Percentiles rank a stretch among this genome's conserved stretches.
Conservation (phyloP, 2,113 vertebrate species). For the Oenanthe melanoleuca region DNA sequence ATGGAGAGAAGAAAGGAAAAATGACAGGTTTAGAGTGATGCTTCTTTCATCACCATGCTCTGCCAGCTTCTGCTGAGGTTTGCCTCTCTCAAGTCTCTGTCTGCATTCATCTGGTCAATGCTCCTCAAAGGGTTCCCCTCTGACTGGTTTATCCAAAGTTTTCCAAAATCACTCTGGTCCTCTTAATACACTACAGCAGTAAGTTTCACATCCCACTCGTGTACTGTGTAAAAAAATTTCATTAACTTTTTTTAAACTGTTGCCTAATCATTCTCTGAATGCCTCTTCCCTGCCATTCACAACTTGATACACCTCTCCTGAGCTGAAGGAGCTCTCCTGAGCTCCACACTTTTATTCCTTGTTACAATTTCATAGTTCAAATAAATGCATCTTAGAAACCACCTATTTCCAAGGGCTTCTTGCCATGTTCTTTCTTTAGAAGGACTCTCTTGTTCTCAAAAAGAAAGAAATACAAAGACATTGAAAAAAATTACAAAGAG, state of each 20-base stretch:
- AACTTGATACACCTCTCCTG: neutral
- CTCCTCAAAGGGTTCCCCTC: neutral
- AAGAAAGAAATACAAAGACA: neutral
- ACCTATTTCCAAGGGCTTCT: neutral
- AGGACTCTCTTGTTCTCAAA: neutral
- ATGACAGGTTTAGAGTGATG: neutral
- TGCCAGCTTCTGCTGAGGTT: neutral
- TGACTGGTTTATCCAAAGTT: neutral
- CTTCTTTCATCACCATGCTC: neutral
- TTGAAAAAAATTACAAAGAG: neutral
- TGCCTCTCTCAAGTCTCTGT: neutral
- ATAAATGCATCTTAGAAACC: neutral
- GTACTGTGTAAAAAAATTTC: neutral
- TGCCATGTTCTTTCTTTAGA: neutral
- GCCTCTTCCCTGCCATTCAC: neutral
- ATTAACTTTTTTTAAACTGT: neutral
- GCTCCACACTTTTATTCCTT: neutral
- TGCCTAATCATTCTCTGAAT: neutral
- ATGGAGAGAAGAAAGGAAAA: neutral
- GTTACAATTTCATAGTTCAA: neutral
- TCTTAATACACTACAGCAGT: neutral
- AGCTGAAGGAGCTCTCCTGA: too few species aligned
- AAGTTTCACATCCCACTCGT: neutral
- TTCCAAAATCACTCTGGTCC: neutral
- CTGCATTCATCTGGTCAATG: neutral